Base-by-base conservation (phyloP, 1,140 invertebrate species). In the Tetranychus cinnabarinus region DNA sequence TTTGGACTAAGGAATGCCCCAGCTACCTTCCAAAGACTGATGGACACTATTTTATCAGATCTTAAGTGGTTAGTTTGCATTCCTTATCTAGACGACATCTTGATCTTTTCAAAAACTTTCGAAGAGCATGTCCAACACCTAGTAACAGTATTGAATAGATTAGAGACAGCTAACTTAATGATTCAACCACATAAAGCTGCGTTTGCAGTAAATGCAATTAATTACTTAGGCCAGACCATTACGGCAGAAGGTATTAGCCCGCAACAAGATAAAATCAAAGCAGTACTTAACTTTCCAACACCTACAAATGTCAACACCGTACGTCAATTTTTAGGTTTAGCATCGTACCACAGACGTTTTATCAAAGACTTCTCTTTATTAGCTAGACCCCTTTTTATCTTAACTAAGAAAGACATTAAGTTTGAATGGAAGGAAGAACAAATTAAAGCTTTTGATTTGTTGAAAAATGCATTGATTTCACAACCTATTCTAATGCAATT, bases 391-490 rank as follows among this genome's bases (percentile, higher is more conserved):
- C 62, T 78, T 33, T 65, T 70, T 13, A 60, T 69, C 2, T 63
- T 77, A 12, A 59, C 71, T 31, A 71, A 71, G 61, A 73, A 76
- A 65, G 67, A 74, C 10, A 56, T 23, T 31, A 12, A 37, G 6
- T 74, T 69, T 57, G 3, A 60, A 34, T 75, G 74, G 73, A 62
- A 59, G 6, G 4, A 64, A 1, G 55, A 69, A 10, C 68, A 70
- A 37, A 35, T 68, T 31, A 34, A 33, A 2, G 58, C 58, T 1
- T 45, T 59, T 34, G 23, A 59, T 7, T 2, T 1, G 1, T n/a
- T 59, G 1, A 59, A 59, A 48, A 5, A 50, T 6, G 48, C 48
- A 15, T 15, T 50, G 15, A 50, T 50, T 15, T n/a, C 13, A 6
- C 13, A 50, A 6, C 48, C 48, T 6, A 50, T 56, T 8, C 55